phyloP scores from a whole-genome alignment of 2,888 invertebrate genomes.

The Lomographa bimaculata region DNA sequence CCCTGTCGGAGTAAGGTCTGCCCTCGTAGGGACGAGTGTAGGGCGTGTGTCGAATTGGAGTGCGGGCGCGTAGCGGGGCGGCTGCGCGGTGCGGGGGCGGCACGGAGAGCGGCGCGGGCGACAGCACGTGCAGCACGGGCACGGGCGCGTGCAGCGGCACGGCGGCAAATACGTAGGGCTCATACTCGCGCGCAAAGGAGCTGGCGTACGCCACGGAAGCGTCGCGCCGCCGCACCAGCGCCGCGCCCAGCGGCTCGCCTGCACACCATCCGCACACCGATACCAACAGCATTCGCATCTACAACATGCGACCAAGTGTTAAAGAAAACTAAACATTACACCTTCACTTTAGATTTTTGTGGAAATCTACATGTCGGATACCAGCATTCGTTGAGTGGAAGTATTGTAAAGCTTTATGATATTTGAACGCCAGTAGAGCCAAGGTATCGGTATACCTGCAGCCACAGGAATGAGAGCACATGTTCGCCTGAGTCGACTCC shows the following conservation, averaged over 20 bases:
- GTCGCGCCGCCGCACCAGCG: constrained; percentile 46
- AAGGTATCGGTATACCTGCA: too few relatives aligned
- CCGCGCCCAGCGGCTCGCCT: constrained; percentile 41
- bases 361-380: too few relatives aligned
- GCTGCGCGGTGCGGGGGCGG: constrained; percentile 19
- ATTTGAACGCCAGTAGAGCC: too few relatives aligned
- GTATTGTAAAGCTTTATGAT: too few relatives aligned
- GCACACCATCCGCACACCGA: constrained; percentile 36
- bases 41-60: constrained; percentile 32
- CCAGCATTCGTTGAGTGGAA: too few relatives aligned
- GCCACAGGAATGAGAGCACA: too few relatives aligned
- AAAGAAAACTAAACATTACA: too few relatives aligned
- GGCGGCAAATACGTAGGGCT: constrained; percentile 60
- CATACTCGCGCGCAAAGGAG: constrained; percentile 48
- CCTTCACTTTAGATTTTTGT: too few relatives aligned
- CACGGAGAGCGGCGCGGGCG: constrained; percentile 39
- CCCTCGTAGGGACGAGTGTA: constrained; percentile 31
- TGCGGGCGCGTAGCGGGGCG: constrained; percentile 8
- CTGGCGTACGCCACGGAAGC: constrained; percentile 41
- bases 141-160: constrained; percentile 63
- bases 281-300: constrained; percentile 50
- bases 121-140: constrained; percentile 58
- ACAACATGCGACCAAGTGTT: constrained; percentile 23
- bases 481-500: too few relatives aligned
- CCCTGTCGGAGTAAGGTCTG: constrained; percentile 23